Evolutionary conservation across 2,113 vertebrate species (phyloP).

Genomic region (Manacus vitellinus): DNA sequence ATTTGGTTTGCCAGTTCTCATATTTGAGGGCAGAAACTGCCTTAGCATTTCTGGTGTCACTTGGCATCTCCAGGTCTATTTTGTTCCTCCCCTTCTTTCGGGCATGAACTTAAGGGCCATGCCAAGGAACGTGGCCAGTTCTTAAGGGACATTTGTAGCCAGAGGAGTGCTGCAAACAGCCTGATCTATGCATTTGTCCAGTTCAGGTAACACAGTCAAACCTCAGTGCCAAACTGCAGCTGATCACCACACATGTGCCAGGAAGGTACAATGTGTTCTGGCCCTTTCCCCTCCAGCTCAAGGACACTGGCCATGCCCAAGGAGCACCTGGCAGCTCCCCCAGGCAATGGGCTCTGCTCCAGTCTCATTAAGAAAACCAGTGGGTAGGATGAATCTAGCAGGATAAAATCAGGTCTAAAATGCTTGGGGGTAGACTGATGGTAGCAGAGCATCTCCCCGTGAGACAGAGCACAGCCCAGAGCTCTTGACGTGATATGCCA

Average conservation of each 20-base stretch:
- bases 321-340: constrained; percentile 42
- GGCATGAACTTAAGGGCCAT: not conserved
- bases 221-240: not conserved
- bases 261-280: fast-evolving
- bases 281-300: not conserved
- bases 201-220: not conserved
- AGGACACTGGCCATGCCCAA: not conserved
- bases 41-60: not conserved
- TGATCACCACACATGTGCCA: not conserved
- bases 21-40: not conserved
- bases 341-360: not conserved
- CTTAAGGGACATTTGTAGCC: not conserved
- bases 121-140: not conserved
- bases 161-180: not conserved
- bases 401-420: not conserved
- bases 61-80: not conserved
- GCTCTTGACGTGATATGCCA: not conserved
- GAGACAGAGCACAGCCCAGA: not conserved
- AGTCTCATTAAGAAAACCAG: constrained; percentile 14
- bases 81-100: not conserved
- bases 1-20: not conserved
- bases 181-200: not conserved
- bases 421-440: not conserved
- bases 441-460: not conserved
- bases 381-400: not conserved